A percentile compares a stretch with the other conserved stretches of the same genome.
These are phyloP conservation scores for Carcharodon carcharias DNA, from an alignment of 2,797 vertebrate genomes.

Conservation along the genomic window DNA sequence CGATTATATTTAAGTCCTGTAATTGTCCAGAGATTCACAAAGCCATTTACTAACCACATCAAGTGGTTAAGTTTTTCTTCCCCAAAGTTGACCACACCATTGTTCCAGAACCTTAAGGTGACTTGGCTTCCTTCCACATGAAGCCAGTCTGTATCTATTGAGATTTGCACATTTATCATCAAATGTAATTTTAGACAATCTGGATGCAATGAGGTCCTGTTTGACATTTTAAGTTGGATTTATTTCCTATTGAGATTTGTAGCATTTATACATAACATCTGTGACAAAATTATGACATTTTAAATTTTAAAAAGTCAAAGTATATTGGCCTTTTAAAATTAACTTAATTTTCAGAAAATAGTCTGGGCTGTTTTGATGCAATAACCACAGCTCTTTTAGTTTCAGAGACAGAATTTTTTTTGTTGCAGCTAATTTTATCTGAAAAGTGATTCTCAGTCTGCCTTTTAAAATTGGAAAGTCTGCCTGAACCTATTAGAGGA, in stretches of 20 bases:
- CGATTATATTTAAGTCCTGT: neutral
- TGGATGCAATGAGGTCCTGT: neutral
- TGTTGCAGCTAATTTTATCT: too few relatives aligned
- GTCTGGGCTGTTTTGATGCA: too few relatives aligned
- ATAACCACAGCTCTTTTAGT: neutral
- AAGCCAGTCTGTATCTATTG: neutral
- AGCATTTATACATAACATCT: neutral
- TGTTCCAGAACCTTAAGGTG: neutral
- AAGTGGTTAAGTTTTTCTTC: neutral
- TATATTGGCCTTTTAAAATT: too few relatives aligned
- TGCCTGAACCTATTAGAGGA: too few relatives aligned
- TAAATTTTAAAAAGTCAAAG: too few relatives aligned
- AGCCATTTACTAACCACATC: neutral
- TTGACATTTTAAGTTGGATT: neutral
- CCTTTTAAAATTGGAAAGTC: too few relatives aligned
- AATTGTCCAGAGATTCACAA: neutral
- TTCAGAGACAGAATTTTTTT: neutral
- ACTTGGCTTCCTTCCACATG: neutral
- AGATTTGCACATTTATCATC: neutral
- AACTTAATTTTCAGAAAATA: too few relatives aligned
- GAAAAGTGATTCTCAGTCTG: too few relatives aligned
- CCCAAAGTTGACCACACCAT: neutral
- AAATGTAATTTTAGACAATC: neutral
- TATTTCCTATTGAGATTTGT: neutral
- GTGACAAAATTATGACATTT: neutral